Base-by-base conservation (phyloP, 2,113 vertebrate species). In the Salvelinus sp. region DNA sequence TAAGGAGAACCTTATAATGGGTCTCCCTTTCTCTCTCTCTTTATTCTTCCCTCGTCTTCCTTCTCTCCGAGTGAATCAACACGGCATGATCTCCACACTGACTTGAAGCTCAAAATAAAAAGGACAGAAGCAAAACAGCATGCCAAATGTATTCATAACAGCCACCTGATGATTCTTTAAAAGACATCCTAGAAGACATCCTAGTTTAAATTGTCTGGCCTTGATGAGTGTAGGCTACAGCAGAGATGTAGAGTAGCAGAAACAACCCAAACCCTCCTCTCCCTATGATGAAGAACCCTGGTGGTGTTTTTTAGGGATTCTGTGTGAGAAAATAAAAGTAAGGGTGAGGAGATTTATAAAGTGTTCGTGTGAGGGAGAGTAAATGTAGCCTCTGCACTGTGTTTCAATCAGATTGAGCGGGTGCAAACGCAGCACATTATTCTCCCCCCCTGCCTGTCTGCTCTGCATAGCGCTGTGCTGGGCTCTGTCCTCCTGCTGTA, bases 401-500 rank as follows among this genome's bases (percentile, higher is more conserved):
- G 84, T 85, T 91, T 90, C 89, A 90, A 90, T 92, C 89, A 91
- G 91, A 88, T 87, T 81, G 89, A 88, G 82, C 82, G 76, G 86
- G 79, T 91, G 90, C 89, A 88, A 89, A 87, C 87, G 67, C 91
- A 90, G 91, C 91, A 91, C 86, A 91, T 90, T 90, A 86, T 73
- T 91, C 86, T 86, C 67, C 30, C 14, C 7, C 22, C 23, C 82
- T 71, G 18, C 76, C 38, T 44, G 38, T 9, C 90, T 90, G 88
- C 84, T 92, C 91, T 92, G 91, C 91, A 91, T 92, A 90, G 90
- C 86, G 87, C 91, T 87, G 89, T 18, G 86, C 88, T 83, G 82
- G 88, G 85, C 89, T 20, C 78, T 79, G 86, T 90, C 87, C 87
- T 89, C 86, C 83, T 84, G 91, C 89, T 88, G 90, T 90, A 90